A percentile compares a stretch with the other conserved stretches of the same genome.
phyloP scores from a whole-genome alignment of 1,140 invertebrate genomes.

The Muscidifurax raptorellus region DNA sequence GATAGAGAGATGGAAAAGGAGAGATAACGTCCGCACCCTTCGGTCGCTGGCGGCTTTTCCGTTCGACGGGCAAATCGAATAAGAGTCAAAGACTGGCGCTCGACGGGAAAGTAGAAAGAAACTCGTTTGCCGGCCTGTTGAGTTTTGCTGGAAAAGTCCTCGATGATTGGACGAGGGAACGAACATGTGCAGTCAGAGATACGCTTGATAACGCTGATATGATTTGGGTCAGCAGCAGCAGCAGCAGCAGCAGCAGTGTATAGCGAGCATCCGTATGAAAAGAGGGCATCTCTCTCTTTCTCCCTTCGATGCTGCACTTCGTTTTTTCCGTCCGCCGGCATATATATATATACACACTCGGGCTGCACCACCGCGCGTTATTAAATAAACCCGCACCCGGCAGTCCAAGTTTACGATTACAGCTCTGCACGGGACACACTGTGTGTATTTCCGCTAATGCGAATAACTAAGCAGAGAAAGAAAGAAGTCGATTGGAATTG shows the following conservation, averaged over 20 bases:
- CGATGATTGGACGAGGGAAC: conserved; percentile 8
- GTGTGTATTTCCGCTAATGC: conserved; percentile 22
- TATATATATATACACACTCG: not conserved
- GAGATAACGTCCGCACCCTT: not conserved
- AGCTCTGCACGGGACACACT: not conserved
- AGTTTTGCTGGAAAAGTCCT: not conserved
- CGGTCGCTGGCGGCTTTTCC: not conserved
- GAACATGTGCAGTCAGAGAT: conserved; percentile 1
- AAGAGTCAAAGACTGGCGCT: conserved; percentile 43
- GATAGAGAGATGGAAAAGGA: not conserved
- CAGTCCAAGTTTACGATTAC: not conserved
- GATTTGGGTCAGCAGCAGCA: conserved; percentile 37
- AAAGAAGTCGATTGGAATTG: conserved; percentile 25
- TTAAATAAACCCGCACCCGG: not conserved
- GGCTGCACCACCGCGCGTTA: not conserved
- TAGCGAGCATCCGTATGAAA: not conserved
- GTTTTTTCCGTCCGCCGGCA: not conserved
- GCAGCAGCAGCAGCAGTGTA: no score
- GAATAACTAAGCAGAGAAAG: conserved; percentile 2
- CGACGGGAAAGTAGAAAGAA: conserved; percentile 26
- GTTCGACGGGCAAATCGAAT: conserved; percentile 52
- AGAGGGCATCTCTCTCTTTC: not conserved
- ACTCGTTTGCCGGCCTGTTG: conserved; percentile 43
- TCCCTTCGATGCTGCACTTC: not conserved
- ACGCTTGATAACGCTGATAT: conserved; percentile 27